A percentile compares a stretch with the other conserved stretches of the same genome.
Evolutionary conservation across 2,113 vertebrate species (phyloP).

Genomic region (Struthidea cinerea): DNA sequence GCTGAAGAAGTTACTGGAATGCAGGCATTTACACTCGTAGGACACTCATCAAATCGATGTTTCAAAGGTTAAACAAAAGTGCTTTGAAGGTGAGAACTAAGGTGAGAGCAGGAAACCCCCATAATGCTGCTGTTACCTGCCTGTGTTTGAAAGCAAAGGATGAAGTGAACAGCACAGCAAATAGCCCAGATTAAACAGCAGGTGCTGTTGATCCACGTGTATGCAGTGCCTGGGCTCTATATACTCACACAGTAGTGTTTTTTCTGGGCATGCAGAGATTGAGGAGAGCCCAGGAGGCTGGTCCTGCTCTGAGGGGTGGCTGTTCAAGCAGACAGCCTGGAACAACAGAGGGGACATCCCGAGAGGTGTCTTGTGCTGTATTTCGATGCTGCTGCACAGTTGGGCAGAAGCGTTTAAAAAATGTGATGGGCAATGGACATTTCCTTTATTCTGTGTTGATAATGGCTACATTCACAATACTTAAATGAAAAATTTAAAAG

Average conservation of each 20-base stretch:
- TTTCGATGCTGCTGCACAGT: neutral
- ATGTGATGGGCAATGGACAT: neutral
- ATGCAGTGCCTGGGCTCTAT: rapidly evolving
- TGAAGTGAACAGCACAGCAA: neutral
- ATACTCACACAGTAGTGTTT: rapidly evolving
- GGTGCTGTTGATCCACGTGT: neutral
- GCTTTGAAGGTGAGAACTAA: neutral
- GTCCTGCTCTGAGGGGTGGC: neutral
- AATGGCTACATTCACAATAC: neutral
- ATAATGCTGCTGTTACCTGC: rapidly evolving
- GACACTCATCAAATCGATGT: rapidly evolving
- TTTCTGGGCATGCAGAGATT: neutral
- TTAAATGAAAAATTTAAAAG: neutral
- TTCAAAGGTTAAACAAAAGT: neutral
- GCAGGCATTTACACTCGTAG: rapidly evolving
- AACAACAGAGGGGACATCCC: rapidly evolving
- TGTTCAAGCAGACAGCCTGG: neutral
- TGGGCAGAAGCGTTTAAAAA: neutral
- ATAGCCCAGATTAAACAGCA: neutral
- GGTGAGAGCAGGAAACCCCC: neutral
- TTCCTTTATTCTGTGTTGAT: neutral
- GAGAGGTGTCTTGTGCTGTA: rapidly evolving
- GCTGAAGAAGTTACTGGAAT: neutral
- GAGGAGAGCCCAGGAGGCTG: neutral
- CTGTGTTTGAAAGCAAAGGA: neutral